Conservation (phyloP, 2,797 vertebrate genomes). For the Artibeus jamaicensis region DNA sequence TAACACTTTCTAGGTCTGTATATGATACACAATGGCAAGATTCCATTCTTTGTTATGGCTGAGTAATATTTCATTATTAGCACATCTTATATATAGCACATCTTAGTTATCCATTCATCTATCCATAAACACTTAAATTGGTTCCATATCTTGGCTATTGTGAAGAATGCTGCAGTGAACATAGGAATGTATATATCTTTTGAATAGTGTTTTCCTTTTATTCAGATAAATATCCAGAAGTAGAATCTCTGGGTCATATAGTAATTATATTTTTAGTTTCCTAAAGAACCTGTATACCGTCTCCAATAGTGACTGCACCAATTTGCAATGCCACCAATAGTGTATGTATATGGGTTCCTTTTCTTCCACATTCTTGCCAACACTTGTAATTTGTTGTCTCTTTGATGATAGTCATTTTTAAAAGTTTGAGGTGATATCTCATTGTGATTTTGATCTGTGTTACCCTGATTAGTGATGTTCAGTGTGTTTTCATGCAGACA, state of each 20-base stretch:
- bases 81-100: neutral
- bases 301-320: neutral
- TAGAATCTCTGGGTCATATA: neutral
- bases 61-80: neutral
- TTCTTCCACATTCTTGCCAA: neutral
- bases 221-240: neutral
- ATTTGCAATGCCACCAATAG: neutral
- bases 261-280: neutral
- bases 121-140: neutral
- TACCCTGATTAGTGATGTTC: neutral
- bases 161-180: too few relatives aligned
- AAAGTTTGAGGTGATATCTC: neutral
- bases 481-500: neutral
- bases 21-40: neutral
- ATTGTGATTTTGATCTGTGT: neutral
- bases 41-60: neutral
- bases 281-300: neutral
- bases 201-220: neutral
- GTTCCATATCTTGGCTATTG: neutral
- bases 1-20: neutral
- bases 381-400: neutral
- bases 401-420: neutral
- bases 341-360: too few relatives aligned
- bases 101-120: neutral
- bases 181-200: too few relatives aligned